These are phyloP conservation scores for Hypomecis punctinalis DNA, from an alignment of 2,888 invertebrate species.

Conservation along the genomic window DNA sequence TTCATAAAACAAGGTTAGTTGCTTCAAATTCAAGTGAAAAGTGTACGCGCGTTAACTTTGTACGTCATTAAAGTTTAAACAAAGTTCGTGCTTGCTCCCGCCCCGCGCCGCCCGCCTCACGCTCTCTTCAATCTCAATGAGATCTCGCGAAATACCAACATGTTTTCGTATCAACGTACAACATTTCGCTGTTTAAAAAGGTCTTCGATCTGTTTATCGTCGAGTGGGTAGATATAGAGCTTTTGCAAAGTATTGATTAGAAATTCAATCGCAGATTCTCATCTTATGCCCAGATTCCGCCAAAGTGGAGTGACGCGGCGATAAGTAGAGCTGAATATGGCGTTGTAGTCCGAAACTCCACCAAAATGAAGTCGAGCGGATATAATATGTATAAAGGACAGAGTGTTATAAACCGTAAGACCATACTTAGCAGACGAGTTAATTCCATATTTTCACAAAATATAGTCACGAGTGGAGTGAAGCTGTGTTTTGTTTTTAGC, in stretches of 20 bases:
- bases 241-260: conserved; percentile 2
- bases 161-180: conserved; percentile 1
- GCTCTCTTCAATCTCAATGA: conserved; percentile 17
- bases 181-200: background rate
- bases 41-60: conserved; percentile 39
- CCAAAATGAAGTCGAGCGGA: too few relatives aligned
- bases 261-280: conserved; percentile 3
- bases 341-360: too few relatives aligned
- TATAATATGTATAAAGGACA: too few relatives aligned
- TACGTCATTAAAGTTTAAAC: conserved; percentile 43
- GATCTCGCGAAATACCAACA: conserved; percentile 14
- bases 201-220: background rate
- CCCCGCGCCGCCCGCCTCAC: background rate
- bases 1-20: conserved; percentile 32
- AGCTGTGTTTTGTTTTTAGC: too few relatives aligned
- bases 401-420: too few relatives aligned
- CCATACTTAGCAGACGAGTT: too few relatives aligned
- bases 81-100: conserved; percentile 32
- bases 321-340: too few relatives aligned
- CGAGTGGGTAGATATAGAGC: background rate
- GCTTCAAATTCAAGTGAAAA: conserved; percentile 36
- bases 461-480: too few relatives aligned
- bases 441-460: too few relatives aligned
- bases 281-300: background rate
- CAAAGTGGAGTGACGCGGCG: too few relatives aligned